Evolutionary conservation across 2,888 invertebrate species (phyloP).

Genomic region (Merodon equestris): DNA sequence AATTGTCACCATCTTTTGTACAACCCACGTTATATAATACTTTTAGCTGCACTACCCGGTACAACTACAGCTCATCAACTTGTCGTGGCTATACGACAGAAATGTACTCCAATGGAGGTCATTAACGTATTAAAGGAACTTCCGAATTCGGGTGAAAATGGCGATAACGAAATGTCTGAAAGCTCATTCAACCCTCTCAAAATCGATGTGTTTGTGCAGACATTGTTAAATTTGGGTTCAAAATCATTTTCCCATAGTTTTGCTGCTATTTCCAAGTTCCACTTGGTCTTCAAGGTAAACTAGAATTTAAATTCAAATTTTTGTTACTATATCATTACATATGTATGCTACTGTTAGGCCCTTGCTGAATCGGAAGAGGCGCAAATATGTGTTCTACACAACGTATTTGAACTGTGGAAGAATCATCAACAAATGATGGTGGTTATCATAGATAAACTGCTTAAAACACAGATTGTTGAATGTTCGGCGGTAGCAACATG

Average conservation of each 20-base stretch:
- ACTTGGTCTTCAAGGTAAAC: slow-evolving; percentile 91
- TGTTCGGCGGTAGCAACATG: slow-evolving; percentile 98
- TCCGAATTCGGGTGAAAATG: slow-evolving; percentile 86
- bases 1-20: slow-evolving; percentile 23
- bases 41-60: slow-evolving; percentile 86
- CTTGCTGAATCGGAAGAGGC: slow-evolving; percentile 96
- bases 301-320: slow-evolving; percentile 25
- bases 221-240: slow-evolving; percentile 93
- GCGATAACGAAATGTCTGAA: slow-evolving; percentile 82
- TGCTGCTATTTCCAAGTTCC: slow-evolving; percentile 98
- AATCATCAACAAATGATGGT: slow-evolving; percentile 98
- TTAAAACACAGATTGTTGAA: slow-evolving; percentile 98
- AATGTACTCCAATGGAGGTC: slow-evolving; percentile 94
- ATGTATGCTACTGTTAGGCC: slow-evolving; percentile 80
- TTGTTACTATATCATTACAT: not conserved
- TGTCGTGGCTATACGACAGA: slow-evolving; percentile 91
- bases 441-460: slow-evolving; percentile 96
- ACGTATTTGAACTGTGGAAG: slow-evolving; percentile 97
- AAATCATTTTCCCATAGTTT: slow-evolving; percentile 99
- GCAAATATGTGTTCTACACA: slow-evolving; percentile 94
- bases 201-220: slow-evolving; percentile 98
- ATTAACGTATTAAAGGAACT: slow-evolving; percentile 91
- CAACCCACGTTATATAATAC: too few relatives aligned
- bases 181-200: slow-evolving; percentile 93
- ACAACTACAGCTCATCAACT: slow-evolving; percentile 92